Percentiles rank a stretch among this genome's conserved stretches.
Conservation (phyloP, 2,113 vertebrate genomes). For the Gobiocypris rarus region DNA sequence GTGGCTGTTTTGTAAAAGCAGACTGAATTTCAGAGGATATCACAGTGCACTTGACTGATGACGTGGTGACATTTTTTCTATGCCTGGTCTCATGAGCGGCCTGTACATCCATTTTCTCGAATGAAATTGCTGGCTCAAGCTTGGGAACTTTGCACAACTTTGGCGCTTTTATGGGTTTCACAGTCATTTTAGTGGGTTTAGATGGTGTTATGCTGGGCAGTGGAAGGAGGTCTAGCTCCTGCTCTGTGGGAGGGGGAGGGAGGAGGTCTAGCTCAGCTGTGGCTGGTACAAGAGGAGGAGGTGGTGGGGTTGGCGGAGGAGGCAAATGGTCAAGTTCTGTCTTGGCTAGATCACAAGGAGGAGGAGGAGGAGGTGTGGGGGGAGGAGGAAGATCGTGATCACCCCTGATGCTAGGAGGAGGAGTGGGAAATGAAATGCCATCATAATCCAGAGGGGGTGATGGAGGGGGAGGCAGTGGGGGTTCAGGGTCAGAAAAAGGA, state of each 20-base stretch:
- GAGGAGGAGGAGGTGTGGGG: slow-evolving; percentile 77
- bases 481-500: slow-evolving; percentile 69
- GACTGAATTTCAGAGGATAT: slow-evolving; percentile 60
- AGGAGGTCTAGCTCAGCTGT: slow-evolving; percentile 69
- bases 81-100: slow-evolving; percentile 40
- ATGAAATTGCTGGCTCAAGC: slow-evolving; percentile 69
- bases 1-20: slow-evolving; percentile 39
- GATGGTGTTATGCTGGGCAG: slow-evolving; percentile 60
- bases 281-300: slow-evolving; percentile 68
- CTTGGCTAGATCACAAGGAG: slow-evolving; percentile 61
- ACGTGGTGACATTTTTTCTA: slow-evolving; percentile 50
- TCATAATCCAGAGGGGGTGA: slow-evolving; percentile 77
- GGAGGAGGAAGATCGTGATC: slow-evolving; percentile 79
- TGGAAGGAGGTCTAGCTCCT: slow-evolving; percentile 73
- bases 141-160: slow-evolving; percentile 74
- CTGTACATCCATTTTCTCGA: slow-evolving; percentile 58
- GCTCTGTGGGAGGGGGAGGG: slow-evolving; percentile 74
- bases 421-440: slow-evolving; percentile 56
- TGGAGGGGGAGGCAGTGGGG: slow-evolving; percentile 83
- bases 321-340: slow-evolving; percentile 71
- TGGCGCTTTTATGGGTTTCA: slow-evolving; percentile 73
- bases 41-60: slow-evolving; percentile 52
- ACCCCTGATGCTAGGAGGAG: slow-evolving; percentile 57
- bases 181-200: slow-evolving; percentile 69
- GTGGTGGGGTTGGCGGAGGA: slow-evolving; percentile 57